A percentile compares a stretch with the other conserved stretches of the same genome.
Evolutionary conservation across 2,888 invertebrate species (phyloP).

Genomic region (Cosmia pyralina): DNA sequence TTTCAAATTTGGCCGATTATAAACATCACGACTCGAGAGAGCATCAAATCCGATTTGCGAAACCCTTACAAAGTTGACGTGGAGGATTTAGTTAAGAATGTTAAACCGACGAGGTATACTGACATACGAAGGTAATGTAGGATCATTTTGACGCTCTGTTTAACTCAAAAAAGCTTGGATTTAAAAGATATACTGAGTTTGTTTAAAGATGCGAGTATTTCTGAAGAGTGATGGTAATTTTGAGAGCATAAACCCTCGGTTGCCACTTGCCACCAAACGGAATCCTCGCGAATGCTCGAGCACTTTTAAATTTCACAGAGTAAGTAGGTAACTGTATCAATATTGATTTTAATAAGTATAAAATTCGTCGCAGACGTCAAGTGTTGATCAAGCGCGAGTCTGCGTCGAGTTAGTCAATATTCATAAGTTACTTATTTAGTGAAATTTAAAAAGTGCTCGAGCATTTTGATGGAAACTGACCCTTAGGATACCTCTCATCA

Average conservation of each 20-base stretch:
- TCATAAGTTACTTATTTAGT: too few relatives aligned
- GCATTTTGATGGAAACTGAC: too few relatives aligned
- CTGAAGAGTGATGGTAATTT: neutral
- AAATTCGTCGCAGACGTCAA: too few relatives aligned
- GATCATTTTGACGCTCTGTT: constrained; percentile 35
- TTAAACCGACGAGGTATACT: constrained; percentile 33
- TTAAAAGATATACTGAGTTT: constrained; percentile 6
- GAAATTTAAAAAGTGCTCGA: too few relatives aligned
- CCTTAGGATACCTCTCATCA: neutral
- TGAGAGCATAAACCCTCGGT: too few relatives aligned
- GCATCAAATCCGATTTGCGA: constrained; percentile 61
- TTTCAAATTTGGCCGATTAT: constrained; percentile 53
- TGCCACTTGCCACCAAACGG: too few relatives aligned
- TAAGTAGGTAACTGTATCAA: too few relatives aligned
- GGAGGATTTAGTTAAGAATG: constrained; percentile 28
- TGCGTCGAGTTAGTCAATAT: too few relatives aligned
- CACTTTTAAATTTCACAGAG: too few relatives aligned
- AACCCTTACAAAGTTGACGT: constrained; percentile 56
- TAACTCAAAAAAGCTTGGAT: constrained; percentile 16
- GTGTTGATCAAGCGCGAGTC: too few relatives aligned
- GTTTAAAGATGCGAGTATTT: neutral
- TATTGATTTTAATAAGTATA: too few relatives aligned
- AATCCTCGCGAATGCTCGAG: too few relatives aligned
- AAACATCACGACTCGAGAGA: constrained; percentile 28
- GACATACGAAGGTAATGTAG: constrained; percentile 16